A percentile compares a stretch with the other conserved stretches of the same genome.
Evolutionary conservation across 2,888 invertebrate species (phyloP).

Genomic region (Eristalinus aeneus): DNA sequence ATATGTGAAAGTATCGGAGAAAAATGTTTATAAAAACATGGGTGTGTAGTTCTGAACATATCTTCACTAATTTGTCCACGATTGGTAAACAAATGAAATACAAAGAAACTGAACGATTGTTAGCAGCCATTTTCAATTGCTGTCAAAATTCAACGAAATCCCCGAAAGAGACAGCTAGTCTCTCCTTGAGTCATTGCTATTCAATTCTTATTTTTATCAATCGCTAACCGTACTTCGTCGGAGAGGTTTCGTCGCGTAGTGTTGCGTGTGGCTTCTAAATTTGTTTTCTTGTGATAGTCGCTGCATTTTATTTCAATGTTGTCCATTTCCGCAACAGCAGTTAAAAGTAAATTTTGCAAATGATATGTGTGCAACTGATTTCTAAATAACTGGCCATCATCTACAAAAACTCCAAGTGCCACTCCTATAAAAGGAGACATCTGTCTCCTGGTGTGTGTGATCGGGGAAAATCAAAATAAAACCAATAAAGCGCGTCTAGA

Average conservation of each 20-base stretch:
- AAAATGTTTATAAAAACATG: not conserved
- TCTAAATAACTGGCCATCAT: not conserved
- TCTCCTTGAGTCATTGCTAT: not conserved
- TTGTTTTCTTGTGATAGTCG: conserved; percentile 9
- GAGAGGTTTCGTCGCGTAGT: conserved; percentile 37
- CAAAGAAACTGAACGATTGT: conserved; percentile 8
- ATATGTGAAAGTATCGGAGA: too few relatives aligned
- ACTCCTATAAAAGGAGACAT: conserved; percentile 61
- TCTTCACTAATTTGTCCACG: not conserved
- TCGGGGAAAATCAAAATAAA: conserved; percentile 21
- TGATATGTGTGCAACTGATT: not conserved
- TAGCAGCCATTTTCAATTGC: conserved; percentile 39
- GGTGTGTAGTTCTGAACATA: not conserved
- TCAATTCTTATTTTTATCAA: conserved; percentile 43
- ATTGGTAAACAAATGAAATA: not conserved
- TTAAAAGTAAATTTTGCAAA: not conserved
- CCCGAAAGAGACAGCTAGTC: conserved; percentile 22
- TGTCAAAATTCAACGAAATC: conserved; percentile 54
- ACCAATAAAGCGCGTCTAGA: not conserved
- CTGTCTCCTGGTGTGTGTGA: conserved; percentile 21
- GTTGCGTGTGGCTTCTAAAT: conserved; percentile 5
- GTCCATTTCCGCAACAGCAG: not conserved
- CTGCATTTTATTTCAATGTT: conserved; percentile 11
- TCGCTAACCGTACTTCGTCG: conserved; percentile 30
- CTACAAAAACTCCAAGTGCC: conserved; percentile 54